Conservation (phyloP, 2,113 vertebrate genomes). For the Oncorhynchus tshawytscha region DNA sequence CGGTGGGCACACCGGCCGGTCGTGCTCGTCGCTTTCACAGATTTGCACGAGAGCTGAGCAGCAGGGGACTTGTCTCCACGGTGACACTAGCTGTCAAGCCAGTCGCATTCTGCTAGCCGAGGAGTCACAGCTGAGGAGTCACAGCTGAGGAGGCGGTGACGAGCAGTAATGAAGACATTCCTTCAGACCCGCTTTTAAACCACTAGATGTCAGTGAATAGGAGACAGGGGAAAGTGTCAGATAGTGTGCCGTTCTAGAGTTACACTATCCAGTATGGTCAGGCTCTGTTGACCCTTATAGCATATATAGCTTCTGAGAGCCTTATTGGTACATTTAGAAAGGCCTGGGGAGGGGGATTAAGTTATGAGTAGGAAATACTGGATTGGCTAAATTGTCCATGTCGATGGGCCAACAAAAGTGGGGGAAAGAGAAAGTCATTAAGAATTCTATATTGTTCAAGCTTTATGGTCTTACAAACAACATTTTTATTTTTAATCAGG, state of each 20-base stretch:
- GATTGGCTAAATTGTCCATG: too few species aligned
- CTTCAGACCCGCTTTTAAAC: not conserved
- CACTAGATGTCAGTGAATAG: conserved; percentile 4
- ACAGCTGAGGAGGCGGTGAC: conserved; percentile 10
- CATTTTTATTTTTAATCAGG: too few species aligned
- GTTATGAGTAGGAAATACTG: too few species aligned
- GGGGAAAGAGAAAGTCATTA: too few species aligned
- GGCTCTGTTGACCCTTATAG: conserved; percentile 11
- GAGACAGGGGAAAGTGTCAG: not conserved
- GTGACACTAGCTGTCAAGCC: conserved; percentile 24
- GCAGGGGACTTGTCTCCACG: conserved; percentile 29
- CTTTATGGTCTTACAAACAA: too few species aligned
- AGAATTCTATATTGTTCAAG: too few species aligned
- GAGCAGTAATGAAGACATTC: conserved; percentile 35
- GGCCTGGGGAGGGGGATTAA: not conserved
- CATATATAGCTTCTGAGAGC: not conserved
- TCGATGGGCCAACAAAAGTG: too few species aligned
- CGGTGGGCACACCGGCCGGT: conserved; percentile 3
- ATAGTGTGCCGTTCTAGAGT: not conserved
- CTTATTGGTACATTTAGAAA: conserved; percentile 19
- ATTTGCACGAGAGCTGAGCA: conserved; percentile 37
- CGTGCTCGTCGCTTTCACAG: conserved; percentile 19
- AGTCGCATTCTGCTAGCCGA: conserved; percentile 36
- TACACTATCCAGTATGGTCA: not conserved
- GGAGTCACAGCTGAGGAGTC: not conserved